Evolutionary conservation across 2,797 vertebrate species (phyloP).

Genomic region (Gadopsis marmoratus): DNA sequence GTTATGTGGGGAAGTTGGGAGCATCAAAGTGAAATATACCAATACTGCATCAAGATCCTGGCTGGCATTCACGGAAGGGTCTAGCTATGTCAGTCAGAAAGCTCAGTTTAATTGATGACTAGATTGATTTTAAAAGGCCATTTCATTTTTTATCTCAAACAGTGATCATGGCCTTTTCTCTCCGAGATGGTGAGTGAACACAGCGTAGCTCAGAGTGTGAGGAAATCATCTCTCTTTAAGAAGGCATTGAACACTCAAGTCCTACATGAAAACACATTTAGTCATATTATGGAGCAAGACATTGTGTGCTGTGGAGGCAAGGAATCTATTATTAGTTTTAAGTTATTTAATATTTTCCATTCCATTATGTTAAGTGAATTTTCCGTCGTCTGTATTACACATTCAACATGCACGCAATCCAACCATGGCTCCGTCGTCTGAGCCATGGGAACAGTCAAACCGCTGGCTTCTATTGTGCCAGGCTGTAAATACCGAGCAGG

Average conservation of each 20-base stretch:
- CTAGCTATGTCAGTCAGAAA: constrained; percentile 78
- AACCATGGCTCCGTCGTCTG: constrained; percentile 21
- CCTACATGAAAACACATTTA: background rate
- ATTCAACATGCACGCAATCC: constrained; percentile 13
- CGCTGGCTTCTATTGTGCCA: constrained; percentile 10
- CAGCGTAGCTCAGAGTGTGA: constrained; percentile 13
- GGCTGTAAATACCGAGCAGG: constrained; percentile 36
- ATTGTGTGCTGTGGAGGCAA: background rate
- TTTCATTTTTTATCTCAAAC: constrained; percentile 70
- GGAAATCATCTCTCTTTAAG: constrained; percentile 21
- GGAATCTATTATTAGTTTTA: background rate
- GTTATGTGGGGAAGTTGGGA: constrained; percentile 65
- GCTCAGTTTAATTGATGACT: constrained; percentile 76
- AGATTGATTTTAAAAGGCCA: constrained; percentile 81
- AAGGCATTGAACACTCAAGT: background rate
- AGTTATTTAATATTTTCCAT: constrained; percentile 2
- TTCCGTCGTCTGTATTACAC: constrained; percentile 16
- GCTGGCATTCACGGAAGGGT: constrained; percentile 79
- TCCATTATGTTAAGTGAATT: constrained; percentile 14
- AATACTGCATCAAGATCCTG: constrained; percentile 74
- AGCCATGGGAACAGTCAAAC: background rate
- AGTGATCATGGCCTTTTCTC: constrained; percentile 76
- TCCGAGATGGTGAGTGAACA: constrained; percentile 30
- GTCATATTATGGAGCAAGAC: background rate
- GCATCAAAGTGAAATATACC: constrained; percentile 84